Base-by-base conservation (phyloP, 2,888 invertebrate species). In the Deilephila porcellus region DNA sequence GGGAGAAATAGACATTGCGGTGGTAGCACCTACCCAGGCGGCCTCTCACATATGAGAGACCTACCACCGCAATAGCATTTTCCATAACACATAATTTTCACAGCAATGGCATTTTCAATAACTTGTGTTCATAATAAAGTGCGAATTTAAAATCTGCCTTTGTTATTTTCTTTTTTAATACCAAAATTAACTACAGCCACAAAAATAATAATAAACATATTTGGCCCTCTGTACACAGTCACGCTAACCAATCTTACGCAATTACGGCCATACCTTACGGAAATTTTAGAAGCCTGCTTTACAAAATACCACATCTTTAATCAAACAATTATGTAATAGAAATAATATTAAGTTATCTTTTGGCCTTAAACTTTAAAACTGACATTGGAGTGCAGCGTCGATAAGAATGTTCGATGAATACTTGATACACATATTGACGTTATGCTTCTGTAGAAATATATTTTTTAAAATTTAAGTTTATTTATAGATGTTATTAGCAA, bases 351-450 rank as follows among this genome's bases (percentile, higher is more conserved):
- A 53, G 34, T 34, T 34, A 45, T 64, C 63, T 25, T 53, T 25
- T 52, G 71, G 45, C 62, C 71, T 72, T 72, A 64, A 72, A 63
- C 72, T 63, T 64, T 56, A 72, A 63, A 72, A 72, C 52, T 72
- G 63, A 56, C 56, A 60, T 52, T n/a, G 29, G 52, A 67, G 17
- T 25, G 45, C 14, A 5, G 45, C 45, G 14, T 14, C 37, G 67
- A 67, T 67, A 67, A 67, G 67, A 64, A n/a, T 37, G 19, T 5
- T 6, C 56, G 56, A 56, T n/a, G 56, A 19, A 56, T 56, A 56
- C 17, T 37, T 19, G 4, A 20, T 67, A 20, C 6, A 11, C 34
- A 20, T 20, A 19, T n/a, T n/a, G 1, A n/a, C 7, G 7, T 19
- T 5, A 56, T n/a, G 1, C 19, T 56, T 56, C 17, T 3, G 5